Conservation (phyloP, 1,140 invertebrate genomes). For the Pseudomyrmex gracilis region DNA sequence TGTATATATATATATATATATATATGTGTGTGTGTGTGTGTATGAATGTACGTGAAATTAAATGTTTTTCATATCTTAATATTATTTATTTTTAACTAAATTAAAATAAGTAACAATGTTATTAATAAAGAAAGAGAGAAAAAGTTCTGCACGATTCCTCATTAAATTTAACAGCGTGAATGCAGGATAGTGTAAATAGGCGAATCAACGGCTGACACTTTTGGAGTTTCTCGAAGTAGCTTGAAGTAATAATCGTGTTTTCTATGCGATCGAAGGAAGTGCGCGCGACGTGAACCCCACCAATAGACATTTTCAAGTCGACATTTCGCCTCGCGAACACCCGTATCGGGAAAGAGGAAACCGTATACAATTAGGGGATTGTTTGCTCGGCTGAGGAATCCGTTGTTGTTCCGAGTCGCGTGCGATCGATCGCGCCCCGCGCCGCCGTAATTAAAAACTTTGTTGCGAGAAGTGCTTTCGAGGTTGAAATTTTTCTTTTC, state of each 20-base stretch:
- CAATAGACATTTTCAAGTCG: constrained; percentile 49
- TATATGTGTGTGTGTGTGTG: too few species aligned
- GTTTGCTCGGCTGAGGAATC: constrained; percentile 57
- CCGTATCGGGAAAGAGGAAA: constrained; percentile 45
- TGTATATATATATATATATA: too few species aligned
- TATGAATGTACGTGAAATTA: too few species aligned
- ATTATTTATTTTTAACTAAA: neutral
- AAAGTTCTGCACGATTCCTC: neutral
- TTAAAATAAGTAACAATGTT: neutral
- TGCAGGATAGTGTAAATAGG: constrained; percentile 69
- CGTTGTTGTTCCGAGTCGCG: constrained; percentile 33
- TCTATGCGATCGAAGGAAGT: constrained; percentile 27
- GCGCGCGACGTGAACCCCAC: constrained; percentile 59
- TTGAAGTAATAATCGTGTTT: constrained; percentile 69
- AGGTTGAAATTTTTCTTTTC: constrained; percentile 41
- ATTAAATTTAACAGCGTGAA: constrained; percentile 23
- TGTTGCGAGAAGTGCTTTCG: constrained; percentile 21
- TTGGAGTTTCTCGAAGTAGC: constrained; percentile 76
- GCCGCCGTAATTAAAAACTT: constrained; percentile 66
- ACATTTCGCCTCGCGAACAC: constrained; percentile 38
- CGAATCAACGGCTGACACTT: constrained; percentile 66
- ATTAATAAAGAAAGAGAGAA: neutral
- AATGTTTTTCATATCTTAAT: neutral
- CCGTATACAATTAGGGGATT: constrained; percentile 68
- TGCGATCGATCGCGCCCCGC: constrained; percentile 48